Percentiles rank a stretch among this genome's conserved stretches.
Conservation (phyloP, 2,797 vertebrate species). For the Gadopsis marmoratus region DNA sequence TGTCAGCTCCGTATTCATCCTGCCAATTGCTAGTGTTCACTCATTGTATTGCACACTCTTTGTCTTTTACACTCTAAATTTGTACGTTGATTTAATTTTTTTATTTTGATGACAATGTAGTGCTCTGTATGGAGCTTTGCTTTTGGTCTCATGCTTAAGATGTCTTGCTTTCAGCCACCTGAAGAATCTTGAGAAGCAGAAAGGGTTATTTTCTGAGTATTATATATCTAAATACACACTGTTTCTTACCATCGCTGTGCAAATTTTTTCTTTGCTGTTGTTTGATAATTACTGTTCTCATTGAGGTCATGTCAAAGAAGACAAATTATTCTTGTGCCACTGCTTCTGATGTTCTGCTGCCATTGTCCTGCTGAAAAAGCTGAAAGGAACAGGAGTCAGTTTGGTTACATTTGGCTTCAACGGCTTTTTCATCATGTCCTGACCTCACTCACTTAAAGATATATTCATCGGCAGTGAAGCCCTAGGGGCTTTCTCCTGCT, state of each 20-base stretch:
- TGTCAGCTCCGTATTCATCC: slow-evolving; percentile 7
- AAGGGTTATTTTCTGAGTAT: neutral
- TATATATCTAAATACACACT: neutral
- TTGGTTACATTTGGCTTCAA: neutral
- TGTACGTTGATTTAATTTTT: neutral
- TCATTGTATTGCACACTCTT: neutral
- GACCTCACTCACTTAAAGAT: slow-evolving; percentile 4
- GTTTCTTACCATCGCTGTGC: neutral
- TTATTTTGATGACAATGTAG: neutral
- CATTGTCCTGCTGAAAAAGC: neutral
- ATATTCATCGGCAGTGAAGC: neutral
- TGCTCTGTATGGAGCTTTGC: neutral
- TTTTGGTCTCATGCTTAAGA: neutral
- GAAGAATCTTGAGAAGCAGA: neutral
- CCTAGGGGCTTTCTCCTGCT: neutral
- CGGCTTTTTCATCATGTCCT: slow-evolving; percentile 1
- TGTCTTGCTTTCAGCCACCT: neutral
- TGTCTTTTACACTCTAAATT: neutral
- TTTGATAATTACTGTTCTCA: neutral
- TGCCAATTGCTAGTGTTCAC: slow-evolving; percentile 4
- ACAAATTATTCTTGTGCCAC: neutral
- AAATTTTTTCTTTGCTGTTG: neutral
- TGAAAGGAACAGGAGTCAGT: neutral
- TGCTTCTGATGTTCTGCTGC: slow-evolving; percentile 1
- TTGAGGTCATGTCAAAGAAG: slow-evolving; percentile 10